These are phyloP conservation scores for Nipponacmea schrenckii DNA, from an alignment of 2,888 invertebrate species.

Conservation along the genomic window DNA sequence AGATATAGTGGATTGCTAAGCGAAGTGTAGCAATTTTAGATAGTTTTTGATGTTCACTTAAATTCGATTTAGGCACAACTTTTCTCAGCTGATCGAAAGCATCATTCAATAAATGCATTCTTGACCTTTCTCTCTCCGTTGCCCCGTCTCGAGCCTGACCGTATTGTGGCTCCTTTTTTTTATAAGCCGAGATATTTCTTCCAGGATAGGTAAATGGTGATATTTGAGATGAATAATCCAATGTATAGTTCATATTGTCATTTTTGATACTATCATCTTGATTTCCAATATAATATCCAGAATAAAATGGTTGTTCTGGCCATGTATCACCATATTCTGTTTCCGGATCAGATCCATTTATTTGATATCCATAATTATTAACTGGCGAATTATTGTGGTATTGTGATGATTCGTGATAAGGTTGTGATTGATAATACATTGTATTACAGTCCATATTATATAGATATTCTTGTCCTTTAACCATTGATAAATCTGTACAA, in stretches of 20 bases:
- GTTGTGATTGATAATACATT: neutral
- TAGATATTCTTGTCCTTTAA: neutral
- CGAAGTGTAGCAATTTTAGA: constrained; percentile 68
- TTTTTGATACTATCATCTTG: neutral
- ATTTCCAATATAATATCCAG: neutral
- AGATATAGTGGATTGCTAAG: constrained; percentile 66
- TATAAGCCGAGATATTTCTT: neutral
- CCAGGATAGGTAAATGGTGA: neutral
- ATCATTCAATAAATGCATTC: constrained; percentile 68
- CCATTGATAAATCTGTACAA: neutral
- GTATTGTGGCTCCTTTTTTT: constrained; percentile 32
- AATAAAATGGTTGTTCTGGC: neutral
- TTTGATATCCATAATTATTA: neutral
- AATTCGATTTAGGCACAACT: constrained; percentile 64
- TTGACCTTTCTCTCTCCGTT: constrained; percentile 63
- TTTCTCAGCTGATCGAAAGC: constrained; percentile 66
- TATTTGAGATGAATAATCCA: neutral
- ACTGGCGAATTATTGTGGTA: neutral
- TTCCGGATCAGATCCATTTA: neutral
- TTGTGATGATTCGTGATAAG: neutral
- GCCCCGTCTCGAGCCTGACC: constrained; percentile 46
- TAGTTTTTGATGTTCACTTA: constrained; percentile 65
- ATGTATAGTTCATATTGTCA: neutral
- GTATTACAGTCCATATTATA: neutral
- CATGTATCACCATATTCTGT: neutral